phyloP scores from a whole-genome alignment of 2,113 vertebrate genomes.

The Felis catus region DNA sequence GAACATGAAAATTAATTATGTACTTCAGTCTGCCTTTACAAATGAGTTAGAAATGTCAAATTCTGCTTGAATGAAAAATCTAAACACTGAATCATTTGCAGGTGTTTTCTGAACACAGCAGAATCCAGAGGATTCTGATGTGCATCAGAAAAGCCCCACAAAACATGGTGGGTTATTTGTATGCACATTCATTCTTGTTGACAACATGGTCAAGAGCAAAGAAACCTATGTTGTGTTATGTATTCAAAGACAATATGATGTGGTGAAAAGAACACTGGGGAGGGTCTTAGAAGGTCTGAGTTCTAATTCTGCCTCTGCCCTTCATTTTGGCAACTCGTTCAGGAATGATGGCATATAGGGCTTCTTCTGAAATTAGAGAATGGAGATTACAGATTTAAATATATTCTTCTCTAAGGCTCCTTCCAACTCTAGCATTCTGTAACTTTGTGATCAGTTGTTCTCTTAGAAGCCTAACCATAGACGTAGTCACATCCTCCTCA shows the following conservation, averaged over 20 bases:
- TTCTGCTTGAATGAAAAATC: conserved; percentile 35
- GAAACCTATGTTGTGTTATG: background rate
- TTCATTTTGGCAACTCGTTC: background rate
- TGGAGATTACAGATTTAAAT: background rate
- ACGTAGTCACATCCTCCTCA: background rate
- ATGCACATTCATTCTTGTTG: background rate
- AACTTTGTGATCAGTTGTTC: background rate
- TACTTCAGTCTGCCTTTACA: conserved; percentile 65
- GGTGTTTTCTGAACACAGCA: conserved; percentile 26
- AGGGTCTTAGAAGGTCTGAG: background rate
- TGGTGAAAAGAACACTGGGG: background rate
- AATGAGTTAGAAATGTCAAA: conserved; percentile 72
- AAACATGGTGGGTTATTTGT: background rate
- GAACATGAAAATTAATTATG: conserved; percentile 53
- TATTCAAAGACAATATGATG: background rate
- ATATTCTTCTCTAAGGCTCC: background rate
- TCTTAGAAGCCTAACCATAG: background rate
- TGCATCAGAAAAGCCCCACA: background rate
- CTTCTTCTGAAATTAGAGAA: background rate
- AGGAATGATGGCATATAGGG: background rate
- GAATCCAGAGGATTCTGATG: background rate
- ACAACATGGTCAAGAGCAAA: background rate
- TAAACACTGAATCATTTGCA: conserved; percentile 1
- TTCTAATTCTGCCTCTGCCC: background rate
- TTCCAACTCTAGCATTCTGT: background rate